These are phyloP conservation scores for Epirrhoe alternata DNA, from an alignment of 2,888 invertebrate genomes.

Conservation along the genomic window DNA sequence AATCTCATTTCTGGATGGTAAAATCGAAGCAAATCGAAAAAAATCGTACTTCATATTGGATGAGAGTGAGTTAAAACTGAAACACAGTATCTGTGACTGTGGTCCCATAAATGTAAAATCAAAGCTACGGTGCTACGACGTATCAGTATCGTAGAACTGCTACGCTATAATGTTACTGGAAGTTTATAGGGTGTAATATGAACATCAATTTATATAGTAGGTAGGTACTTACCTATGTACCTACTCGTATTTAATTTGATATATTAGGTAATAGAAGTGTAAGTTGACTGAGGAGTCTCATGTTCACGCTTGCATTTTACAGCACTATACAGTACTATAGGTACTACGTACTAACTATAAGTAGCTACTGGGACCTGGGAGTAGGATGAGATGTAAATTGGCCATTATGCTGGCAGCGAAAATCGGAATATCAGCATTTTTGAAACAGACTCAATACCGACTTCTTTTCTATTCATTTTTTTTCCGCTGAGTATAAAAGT, in stretches of 20 bases:
- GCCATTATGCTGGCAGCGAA: constrained; percentile 51
- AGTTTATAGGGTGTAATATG: not conserved
- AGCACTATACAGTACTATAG: not conserved
- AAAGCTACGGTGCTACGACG: constrained; percentile 8
- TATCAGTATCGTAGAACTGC: constrained; percentile 17
- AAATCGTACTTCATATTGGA: not conserved
- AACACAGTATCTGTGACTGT: not conserved
- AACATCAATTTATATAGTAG: no score
- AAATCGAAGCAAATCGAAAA: not conserved
- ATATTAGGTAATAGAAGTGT: no score
- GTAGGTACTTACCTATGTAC: no score
- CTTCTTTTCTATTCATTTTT: not conserved
- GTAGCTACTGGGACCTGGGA: constrained; percentile 24
- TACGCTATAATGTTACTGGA: constrained; percentile 4
- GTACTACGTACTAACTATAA: not conserved
- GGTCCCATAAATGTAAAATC: not conserved
- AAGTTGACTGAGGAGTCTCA: not conserved
- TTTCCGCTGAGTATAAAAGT: not conserved
- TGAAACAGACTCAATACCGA: not conserved
- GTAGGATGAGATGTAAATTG: constrained; percentile 50
- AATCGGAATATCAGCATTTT: constrained; percentile 29
- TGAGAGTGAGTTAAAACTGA: not conserved
- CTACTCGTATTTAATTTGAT: not conserved
- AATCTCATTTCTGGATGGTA: not conserved
- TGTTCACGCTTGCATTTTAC: not conserved